These are phyloP conservation scores for Elanoides forficatus DNA, from an alignment of 2,113 vertebrate species.

Conservation along the genomic window DNA sequence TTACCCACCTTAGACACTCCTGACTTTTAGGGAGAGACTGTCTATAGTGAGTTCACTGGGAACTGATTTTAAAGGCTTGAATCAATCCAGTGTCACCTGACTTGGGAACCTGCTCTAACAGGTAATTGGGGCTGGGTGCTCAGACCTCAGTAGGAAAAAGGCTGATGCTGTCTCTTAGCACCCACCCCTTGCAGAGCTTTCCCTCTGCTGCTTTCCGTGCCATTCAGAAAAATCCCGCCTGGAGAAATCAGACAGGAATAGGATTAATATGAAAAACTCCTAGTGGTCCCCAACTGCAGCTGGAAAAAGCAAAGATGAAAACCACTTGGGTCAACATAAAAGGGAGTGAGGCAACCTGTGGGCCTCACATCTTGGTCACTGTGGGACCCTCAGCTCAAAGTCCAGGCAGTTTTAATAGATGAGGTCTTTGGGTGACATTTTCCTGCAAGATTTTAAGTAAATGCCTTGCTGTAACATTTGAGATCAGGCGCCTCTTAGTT, in stretches of 20 bases:
- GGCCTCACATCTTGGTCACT: background rate
- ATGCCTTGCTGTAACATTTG: conserved; percentile 71
- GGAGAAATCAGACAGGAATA: background rate
- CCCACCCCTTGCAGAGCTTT: background rate
- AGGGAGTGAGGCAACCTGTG: background rate
- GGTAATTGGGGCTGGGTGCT: background rate
- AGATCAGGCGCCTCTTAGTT: background rate
- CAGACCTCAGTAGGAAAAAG: background rate
- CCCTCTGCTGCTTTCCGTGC: background rate
- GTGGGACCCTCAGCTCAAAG: background rate
- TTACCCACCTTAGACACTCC: background rate
- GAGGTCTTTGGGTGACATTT: conserved; percentile 60
- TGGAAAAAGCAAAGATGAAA: background rate
- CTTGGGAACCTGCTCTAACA: background rate
- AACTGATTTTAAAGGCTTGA: background rate
- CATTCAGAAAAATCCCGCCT: background rate
- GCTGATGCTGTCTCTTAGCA: background rate
- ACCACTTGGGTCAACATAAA: background rate
- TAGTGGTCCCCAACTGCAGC: background rate
- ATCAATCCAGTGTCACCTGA: background rate
- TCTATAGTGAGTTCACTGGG: background rate
- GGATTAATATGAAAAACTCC: background rate
- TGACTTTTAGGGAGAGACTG: background rate
- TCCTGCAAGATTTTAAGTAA: conserved; percentile 63
- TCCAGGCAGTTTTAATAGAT: background rate